These are phyloP conservation scores for Athene cunicularia DNA, from an alignment of 2,113 vertebrate species.

Conservation along the genomic window DNA sequence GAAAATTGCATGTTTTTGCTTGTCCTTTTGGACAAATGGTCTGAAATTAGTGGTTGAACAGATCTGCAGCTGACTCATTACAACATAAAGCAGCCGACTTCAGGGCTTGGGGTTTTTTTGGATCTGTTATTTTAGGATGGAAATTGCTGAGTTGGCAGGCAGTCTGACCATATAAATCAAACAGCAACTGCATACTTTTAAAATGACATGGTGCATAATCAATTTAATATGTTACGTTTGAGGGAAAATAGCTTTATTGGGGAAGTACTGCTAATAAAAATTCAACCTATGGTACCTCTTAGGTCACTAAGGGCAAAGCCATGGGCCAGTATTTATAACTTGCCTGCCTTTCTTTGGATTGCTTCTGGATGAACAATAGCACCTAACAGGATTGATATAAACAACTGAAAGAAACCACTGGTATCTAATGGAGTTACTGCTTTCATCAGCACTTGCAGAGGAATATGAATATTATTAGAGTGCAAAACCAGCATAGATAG, in stretches of 20 bases:
- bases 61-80: conserved; percentile 70
- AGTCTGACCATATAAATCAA: conserved; percentile 60
- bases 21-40: conserved; percentile 58
- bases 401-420: not conserved
- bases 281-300: not conserved
- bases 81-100: conserved; percentile 2
- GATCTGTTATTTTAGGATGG: conserved; percentile 62
- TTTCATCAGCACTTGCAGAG: not conserved
- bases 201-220: conserved; percentile 67
- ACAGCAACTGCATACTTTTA: conserved; percentile 60
- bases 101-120: not conserved
- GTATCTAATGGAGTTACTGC: not conserved
- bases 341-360: not conserved
- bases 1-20: conserved; percentile 66
- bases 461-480: not conserved
- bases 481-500: not conserved
- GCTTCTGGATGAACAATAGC: conserved; percentile 24
- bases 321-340: not conserved
- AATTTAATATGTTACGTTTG: conserved; percentile 62
- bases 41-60: conserved; percentile 61
- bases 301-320: conserved; percentile 40
- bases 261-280: conserved; percentile 48
- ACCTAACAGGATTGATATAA: not conserved
- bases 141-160: conserved; percentile 65
- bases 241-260: conserved; percentile 46